A percentile compares a stretch with the other conserved stretches of the same genome.
phyloP scores from a whole-genome alignment of 2,888 invertebrate genomes.

The Lathronympha strigana region DNA sequence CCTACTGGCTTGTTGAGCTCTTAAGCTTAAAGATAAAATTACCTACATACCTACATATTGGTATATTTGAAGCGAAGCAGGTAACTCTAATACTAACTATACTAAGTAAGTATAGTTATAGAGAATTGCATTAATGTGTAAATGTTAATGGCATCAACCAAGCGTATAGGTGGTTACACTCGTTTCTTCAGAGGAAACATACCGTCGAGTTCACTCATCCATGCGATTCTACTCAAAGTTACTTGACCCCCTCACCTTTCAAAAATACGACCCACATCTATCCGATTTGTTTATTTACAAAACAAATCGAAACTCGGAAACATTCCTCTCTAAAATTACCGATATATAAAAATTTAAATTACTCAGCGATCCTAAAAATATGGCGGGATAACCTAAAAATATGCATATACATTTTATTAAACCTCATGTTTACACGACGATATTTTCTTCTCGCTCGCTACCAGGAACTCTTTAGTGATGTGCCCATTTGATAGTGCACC shows the following conservation, averaged over 20 bases:
- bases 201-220: slow-evolving; percentile 18
- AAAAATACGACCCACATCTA: slow-evolving; percentile 27
- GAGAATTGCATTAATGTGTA: slow-evolving; percentile 3
- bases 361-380: slow-evolving; percentile 52
- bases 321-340: slow-evolving; percentile 31
- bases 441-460: slow-evolving; percentile 48
- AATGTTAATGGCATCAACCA: slow-evolving; percentile 21
- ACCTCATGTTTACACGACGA: slow-evolving; percentile 52
- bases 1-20: too few relatives aligned
- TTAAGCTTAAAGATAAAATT: too few relatives aligned
- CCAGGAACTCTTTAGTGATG: slow-evolving; percentile 56
- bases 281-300: slow-evolving; percentile 36
- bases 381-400: slow-evolving; percentile 37
- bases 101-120: background rate
- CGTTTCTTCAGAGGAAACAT: slow-evolving; percentile 28
- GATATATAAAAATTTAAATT: slow-evolving; percentile 33
- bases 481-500: slow-evolving; percentile 63
- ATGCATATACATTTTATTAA: slow-evolving; percentile 48
- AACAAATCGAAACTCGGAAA: slow-evolving; percentile 31
- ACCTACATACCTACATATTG: too few relatives aligned
- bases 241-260: slow-evolving; percentile 35
- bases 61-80: background rate
- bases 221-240: slow-evolving; percentile 29
- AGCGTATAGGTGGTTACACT: slow-evolving; percentile 18
- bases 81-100: too few relatives aligned